Percentiles rank a stretch among this genome's conserved stretches.
Evolutionary conservation across 2,113 vertebrate genomes (phyloP).

Genomic region (Mustela lutreola): DNA sequence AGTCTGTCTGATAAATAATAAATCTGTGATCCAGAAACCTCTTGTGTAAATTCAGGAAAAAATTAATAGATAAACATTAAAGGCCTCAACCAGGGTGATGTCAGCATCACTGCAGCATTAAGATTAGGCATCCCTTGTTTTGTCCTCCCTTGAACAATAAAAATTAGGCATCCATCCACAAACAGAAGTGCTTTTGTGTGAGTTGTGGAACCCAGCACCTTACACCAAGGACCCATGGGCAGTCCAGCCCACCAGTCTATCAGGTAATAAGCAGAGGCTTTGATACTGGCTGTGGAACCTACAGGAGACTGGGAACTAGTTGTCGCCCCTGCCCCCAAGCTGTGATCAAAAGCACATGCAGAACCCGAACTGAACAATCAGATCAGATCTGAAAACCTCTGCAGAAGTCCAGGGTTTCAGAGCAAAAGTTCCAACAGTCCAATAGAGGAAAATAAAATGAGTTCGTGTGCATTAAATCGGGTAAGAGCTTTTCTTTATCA

Average conservation of each 20-base stretch:
- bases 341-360: not conserved
- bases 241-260: not conserved
- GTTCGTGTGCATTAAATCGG: not conserved
- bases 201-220: not conserved
- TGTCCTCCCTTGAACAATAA: not conserved
- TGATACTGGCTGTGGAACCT: not conserved
- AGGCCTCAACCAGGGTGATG: not conserved
- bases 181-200: not conserved
- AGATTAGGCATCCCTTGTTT: not conserved
- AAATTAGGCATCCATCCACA: not conserved
- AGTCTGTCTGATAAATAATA: not conserved
- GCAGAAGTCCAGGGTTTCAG: not conserved
- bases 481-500: not conserved
- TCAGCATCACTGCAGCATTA: not conserved
- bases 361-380: not conserved
- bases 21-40: not conserved
- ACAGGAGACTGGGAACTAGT: not conserved
- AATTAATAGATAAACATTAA: not conserved
- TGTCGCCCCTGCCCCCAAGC: not conserved
- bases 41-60: not conserved
- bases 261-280: not conserved
- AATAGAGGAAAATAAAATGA: not conserved
- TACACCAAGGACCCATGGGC: not conserved
- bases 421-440: not conserved
- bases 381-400: not conserved